Conservation (phyloP, 2,113 vertebrate species). For the Varanus salvator region DNA sequence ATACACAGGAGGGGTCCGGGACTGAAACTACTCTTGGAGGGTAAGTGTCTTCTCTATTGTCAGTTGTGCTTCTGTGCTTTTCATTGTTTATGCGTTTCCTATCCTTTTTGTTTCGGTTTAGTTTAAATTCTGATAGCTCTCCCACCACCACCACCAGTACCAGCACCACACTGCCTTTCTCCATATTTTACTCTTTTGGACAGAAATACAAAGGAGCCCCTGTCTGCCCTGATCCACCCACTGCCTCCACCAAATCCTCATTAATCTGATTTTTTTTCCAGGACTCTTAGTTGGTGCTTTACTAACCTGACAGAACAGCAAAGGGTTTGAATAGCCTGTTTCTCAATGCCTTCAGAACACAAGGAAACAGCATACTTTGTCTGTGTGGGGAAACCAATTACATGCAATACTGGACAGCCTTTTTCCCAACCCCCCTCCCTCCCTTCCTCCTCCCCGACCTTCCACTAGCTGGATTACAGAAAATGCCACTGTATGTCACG, state of each 20-base stretch:
- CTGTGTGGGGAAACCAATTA: slow-evolving; percentile 63
- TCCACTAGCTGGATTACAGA: slow-evolving; percentile 57
- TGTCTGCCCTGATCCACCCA: slow-evolving; percentile 1
- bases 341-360: slow-evolving; percentile 44
- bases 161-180: neutral
- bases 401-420: slow-evolving; percentile 45
- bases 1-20: slow-evolving; percentile 57
- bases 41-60: slow-evolving; percentile 75
- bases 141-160: neutral
- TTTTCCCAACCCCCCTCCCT: slow-evolving; percentile 4
- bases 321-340: slow-evolving; percentile 55
- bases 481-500: slow-evolving; percentile 67
- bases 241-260: neutral
- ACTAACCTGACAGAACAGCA: slow-evolving; percentile 61
- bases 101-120: neutral
- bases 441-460: neutral
- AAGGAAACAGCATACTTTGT: slow-evolving; percentile 59
- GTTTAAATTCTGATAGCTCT: slow-evolving; percentile 42
- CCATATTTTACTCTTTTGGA: slow-evolving; percentile 60
- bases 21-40: slow-evolving; percentile 67
- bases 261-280: slow-evolving; percentile 29
- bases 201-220: slow-evolving; percentile 53
- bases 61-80: slow-evolving; percentile 28
- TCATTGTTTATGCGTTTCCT: slow-evolving; percentile 24
- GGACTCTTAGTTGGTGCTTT: slow-evolving; percentile 59